phyloP scores from a whole-genome alignment of 2,113 vertebrate species.

The Amblyopsis rosae region DNA sequence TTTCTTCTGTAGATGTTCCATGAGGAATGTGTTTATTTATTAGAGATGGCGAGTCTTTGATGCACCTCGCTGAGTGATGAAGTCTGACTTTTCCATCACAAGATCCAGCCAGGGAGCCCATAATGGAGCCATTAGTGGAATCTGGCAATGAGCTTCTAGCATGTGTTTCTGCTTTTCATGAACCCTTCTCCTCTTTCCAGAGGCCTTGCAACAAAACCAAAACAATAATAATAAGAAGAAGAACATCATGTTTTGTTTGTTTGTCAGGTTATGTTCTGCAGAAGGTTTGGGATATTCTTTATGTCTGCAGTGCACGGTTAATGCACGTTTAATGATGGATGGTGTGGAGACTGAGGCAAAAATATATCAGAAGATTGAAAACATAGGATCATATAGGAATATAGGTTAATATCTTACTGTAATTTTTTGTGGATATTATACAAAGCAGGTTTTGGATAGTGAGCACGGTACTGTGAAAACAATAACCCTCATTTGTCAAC shows the following conservation, averaged over 20 bases:
- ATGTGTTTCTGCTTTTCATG: slow-evolving; percentile 48
- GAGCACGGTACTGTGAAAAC: too few species aligned
- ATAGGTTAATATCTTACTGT: too few species aligned
- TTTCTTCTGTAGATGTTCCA: slow-evolving; percentile 6
- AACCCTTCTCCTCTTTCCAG: slow-evolving; percentile 16
- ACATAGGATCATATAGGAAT: too few species aligned
- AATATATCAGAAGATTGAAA: too few species aligned
- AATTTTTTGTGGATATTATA: too few species aligned
- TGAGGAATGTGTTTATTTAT: slow-evolving; percentile 34
- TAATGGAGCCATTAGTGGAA: not conserved
- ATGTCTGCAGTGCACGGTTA: not conserved
- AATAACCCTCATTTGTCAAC: too few species aligned
- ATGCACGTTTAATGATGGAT: not conserved
- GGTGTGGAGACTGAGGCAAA: not conserved
- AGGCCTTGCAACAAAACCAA: slow-evolving; percentile 13
- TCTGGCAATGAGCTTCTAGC: not conserved
- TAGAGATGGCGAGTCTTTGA: slow-evolving; percentile 29
- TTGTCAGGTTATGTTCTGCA: slow-evolving; percentile 33
- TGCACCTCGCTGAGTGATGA: slow-evolving; percentile 8
- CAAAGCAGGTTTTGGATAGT: too few species aligned
- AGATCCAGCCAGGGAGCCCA: slow-evolving; percentile 1
- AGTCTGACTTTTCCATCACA: not conserved
- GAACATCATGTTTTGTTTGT: slow-evolving; percentile 48
- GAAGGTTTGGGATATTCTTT: slow-evolving; percentile 1
- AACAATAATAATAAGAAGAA: not conserved